phyloP scores from a whole-genome alignment of 2,113 vertebrate genomes.

The Morone saxatilis region DNA sequence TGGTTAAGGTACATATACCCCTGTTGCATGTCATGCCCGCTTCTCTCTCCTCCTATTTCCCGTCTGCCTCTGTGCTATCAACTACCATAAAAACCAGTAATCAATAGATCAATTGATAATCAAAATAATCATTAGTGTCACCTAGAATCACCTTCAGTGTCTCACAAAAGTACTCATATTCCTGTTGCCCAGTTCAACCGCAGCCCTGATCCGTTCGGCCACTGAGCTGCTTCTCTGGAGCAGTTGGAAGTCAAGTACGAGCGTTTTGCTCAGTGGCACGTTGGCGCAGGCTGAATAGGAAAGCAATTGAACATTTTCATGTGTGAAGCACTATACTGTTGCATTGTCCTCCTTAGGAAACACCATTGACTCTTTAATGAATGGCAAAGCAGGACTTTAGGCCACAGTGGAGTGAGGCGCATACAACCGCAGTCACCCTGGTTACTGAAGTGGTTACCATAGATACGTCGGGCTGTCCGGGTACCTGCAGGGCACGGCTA shows the following conservation, averaged over 20 bases:
- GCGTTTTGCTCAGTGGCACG: constrained; percentile 37
- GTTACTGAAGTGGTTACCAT: constrained; percentile 9
- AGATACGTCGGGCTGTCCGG: neutral
- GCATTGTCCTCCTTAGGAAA: constrained; percentile 17
- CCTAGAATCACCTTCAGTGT: too few species aligned
- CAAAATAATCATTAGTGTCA: too few species aligned
- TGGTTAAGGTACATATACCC: too few species aligned
- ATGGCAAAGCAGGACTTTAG: neutral
- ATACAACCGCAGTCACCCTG: constrained; percentile 7
- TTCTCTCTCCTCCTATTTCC: too few species aligned
- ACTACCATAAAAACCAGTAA: too few species aligned
- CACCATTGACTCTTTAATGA: constrained; percentile 18
- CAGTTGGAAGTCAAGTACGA: constrained; percentile 7
- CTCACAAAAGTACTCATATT: too few species aligned
- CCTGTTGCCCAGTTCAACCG: too few species aligned
- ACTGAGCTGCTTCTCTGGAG: neutral
- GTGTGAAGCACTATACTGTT: constrained; percentile 1
- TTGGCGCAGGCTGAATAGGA: neutral
- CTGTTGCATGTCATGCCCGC: too few species aligned
- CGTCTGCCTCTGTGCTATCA: too few species aligned
- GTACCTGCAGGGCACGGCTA: constrained; percentile 12
- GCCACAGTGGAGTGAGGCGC: neutral
- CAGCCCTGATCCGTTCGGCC: neutral
- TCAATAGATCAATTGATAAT: too few species aligned
- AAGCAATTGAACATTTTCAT: constrained; percentile 17